A percentile compares a stretch with the other conserved stretches of the same genome.
Evolutionary conservation across 2,888 invertebrate genomes (phyloP).

Genomic region (Spatulosminthurus flaviceps): DNA sequence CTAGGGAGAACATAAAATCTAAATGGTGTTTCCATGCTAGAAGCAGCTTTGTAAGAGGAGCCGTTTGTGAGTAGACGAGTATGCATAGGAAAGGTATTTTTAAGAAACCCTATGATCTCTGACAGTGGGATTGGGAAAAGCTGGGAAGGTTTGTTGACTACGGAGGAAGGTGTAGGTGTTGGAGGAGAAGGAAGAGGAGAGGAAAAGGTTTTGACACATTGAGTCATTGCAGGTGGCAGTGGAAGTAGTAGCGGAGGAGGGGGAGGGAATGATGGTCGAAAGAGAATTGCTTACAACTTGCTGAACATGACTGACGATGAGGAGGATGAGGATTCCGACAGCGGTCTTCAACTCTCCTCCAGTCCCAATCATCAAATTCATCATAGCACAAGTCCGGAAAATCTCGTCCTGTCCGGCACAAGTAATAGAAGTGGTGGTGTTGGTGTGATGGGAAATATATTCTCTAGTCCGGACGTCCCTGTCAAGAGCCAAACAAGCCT

Average conservation of each 20-base stretch:
- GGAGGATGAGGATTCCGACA: conserved; percentile 24
- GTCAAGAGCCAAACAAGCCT: background rate
- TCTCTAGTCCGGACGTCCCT: background rate
- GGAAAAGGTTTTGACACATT: background rate
- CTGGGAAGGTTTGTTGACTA: too few relatives aligned
- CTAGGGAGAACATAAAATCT: too few relatives aligned
- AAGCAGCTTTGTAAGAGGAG: too few relatives aligned
- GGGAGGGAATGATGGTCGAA: background rate
- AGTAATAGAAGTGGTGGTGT: background rate
- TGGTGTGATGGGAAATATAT: background rate
- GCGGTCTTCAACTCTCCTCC: conserved; percentile 23
- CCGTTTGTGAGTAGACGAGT: too few relatives aligned
- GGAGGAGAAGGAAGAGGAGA: background rate
- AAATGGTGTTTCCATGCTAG: too few relatives aligned
- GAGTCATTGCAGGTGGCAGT: background rate
- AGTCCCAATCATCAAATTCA: background rate
- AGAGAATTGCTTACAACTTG: conserved; percentile 22
- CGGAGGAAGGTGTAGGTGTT: background rate
- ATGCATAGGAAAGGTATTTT: too few relatives aligned
- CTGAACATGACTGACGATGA: conserved; percentile 30
- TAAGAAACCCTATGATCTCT: too few relatives aligned
- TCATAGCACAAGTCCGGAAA: background rate
- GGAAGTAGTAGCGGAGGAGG: background rate
- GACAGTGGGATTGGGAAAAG: too few relatives aligned
- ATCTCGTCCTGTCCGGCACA: background rate